A percentile compares a stretch with the other conserved stretches of the same genome.
Conservation (phyloP, 1,140 invertebrate genomes). For the Drosophila quadrilineata region DNA sequence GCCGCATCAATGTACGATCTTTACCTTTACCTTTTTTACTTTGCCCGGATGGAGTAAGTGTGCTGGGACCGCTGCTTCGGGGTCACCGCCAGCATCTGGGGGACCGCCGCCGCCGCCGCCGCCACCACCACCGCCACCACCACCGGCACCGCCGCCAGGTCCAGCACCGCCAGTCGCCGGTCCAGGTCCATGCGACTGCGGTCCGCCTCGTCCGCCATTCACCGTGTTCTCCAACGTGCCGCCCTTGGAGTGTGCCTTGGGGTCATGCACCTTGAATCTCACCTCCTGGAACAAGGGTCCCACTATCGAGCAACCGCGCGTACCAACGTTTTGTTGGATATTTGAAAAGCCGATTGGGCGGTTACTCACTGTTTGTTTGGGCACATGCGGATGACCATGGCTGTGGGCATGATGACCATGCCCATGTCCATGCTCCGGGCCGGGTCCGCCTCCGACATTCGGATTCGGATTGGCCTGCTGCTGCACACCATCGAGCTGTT, state of each 20-base stretch:
- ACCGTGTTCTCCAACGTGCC: slow-evolving; percentile 94
- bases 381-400: slow-evolving; percentile 81
- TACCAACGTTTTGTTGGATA: slow-evolving; percentile 82
- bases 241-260: slow-evolving; percentile 94
- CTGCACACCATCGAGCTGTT: slow-evolving; percentile 86
- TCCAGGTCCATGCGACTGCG: slow-evolving; percentile 81
- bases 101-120: slow-evolving; percentile 73
- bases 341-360: slow-evolving; percentile 81
- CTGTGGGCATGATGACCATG: slow-evolving; percentile 81
- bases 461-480: slow-evolving; percentile 82
- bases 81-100: slow-evolving; percentile 82
- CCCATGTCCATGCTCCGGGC: slow-evolving; percentile 81
- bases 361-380: slow-evolving; percentile 82
- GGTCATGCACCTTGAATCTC: slow-evolving; percentile 95
- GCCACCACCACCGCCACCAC: slow-evolving; percentile 84
- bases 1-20: slow-evolving; percentile 49
- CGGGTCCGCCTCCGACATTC: slow-evolving; percentile 71
- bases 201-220: slow-evolving; percentile 87
- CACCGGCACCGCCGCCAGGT: slow-evolving; percentile 78
- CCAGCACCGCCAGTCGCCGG: slow-evolving; percentile 62
- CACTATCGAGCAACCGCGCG: slow-evolving; percentile 86
- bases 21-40: slow-evolving; percentile 82
- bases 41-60: slow-evolving; percentile 90
- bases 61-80: slow-evolving; percentile 86
- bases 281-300: slow-evolving; percentile 93